Conservation (phyloP, 2,888 invertebrate genomes). For the Cryptus armator region DNA sequence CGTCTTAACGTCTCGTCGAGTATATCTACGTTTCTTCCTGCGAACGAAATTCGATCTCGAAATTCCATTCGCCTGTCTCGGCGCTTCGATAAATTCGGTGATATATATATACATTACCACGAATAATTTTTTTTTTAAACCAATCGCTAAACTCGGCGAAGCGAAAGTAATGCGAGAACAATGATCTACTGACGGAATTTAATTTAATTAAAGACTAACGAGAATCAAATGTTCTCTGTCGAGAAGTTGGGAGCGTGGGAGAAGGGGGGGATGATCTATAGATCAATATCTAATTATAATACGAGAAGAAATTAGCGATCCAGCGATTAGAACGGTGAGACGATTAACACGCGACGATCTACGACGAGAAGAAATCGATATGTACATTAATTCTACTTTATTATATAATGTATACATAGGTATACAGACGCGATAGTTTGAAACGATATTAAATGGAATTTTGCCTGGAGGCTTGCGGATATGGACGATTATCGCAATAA, state of each 20-base stretch:
- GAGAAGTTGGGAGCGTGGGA: neutral
- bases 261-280: neutral
- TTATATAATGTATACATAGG: slow-evolving; percentile 45
- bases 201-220: neutral
- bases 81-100: slow-evolving; percentile 57
- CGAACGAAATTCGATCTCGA: slow-evolving; percentile 60
- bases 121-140: slow-evolving; percentile 27
- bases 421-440: neutral
- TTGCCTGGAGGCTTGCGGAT: slow-evolving; percentile 63
- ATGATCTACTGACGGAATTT: neutral
- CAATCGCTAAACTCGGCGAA: slow-evolving; percentile 1
- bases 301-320: slow-evolving; percentile 30
- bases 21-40: slow-evolving; percentile 33
- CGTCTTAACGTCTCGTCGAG: slow-evolving; percentile 65
- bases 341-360: slow-evolving; percentile 58
- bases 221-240: neutral
- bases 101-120: slow-evolving; percentile 22
- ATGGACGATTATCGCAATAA: slow-evolving; percentile 70
- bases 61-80: slow-evolving; percentile 50
- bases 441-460: slow-evolving; percentile 56
- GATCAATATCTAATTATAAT: slow-evolving; percentile 44
- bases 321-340: slow-evolving; percentile 59
- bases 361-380: slow-evolving; percentile 57
- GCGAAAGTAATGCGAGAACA: slow-evolving; percentile 5
- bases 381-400: slow-evolving; percentile 55